These are phyloP conservation scores for Dryobota labecula DNA, from an alignment of 2,888 invertebrate species.

Conservation along the genomic window DNA sequence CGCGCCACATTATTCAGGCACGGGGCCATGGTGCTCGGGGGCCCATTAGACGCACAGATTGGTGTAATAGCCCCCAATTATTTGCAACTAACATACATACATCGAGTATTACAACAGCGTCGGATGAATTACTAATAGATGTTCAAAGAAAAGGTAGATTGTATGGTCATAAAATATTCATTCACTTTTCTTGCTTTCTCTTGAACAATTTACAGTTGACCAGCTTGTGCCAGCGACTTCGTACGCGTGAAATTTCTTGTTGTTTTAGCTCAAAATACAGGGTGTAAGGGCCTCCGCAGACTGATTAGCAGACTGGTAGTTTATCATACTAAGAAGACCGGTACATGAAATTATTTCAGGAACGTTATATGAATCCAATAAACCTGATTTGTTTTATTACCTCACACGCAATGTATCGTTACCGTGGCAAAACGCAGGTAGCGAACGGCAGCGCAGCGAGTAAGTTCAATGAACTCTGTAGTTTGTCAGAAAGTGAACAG, in stretches of 20 bases:
- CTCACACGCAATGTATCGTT: no score
- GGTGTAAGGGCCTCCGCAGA: no score
- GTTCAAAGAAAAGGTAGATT: not conserved
- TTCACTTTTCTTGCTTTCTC: not conserved
- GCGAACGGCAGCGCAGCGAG: no score
- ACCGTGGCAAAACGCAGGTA: no score
- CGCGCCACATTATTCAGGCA: constrained; percentile 47
- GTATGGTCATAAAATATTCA: not conserved
- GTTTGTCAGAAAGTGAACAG: no score
- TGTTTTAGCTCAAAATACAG: no score
- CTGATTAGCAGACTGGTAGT: no score
- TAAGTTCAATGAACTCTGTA: no score
- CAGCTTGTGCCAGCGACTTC: not conserved
- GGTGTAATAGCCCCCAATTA: constrained; percentile 61
- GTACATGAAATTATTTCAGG: no score
- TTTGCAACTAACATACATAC: constrained; percentile 53
- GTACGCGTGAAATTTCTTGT: not conserved
- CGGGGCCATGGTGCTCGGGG: constrained; percentile 15
- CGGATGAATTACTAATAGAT: constrained; percentile 34
- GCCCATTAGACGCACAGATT: constrained; percentile 61
- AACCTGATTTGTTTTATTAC: no score
- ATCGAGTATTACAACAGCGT: constrained; percentile 28
- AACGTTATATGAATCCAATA: no score
- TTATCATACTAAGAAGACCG: no score
- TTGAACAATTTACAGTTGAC: not conserved